A percentile compares a stretch with the other conserved stretches of the same genome.
These are phyloP conservation scores for Deilephila porcellus DNA, from an alignment of 2,888 invertebrate genomes.

Conservation along the genomic window DNA sequence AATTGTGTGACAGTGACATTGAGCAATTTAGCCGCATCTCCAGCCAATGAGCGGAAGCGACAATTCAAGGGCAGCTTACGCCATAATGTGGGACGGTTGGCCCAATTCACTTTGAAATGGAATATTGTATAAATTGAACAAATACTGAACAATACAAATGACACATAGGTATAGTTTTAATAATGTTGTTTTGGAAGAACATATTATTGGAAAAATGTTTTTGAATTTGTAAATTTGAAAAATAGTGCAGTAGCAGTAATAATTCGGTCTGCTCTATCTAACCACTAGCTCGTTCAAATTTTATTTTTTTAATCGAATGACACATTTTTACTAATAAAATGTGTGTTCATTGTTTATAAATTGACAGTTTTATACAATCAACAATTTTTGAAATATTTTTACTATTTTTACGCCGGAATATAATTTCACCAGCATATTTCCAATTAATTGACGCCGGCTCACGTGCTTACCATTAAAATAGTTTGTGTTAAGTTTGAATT, in stretches of 20 bases:
- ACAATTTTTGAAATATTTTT: not conserved
- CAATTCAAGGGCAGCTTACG: conserved; percentile 6
- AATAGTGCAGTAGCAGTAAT: no score
- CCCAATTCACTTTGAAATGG: not conserved
- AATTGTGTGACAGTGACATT: not conserved
- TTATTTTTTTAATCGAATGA: no score
- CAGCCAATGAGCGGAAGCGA: conserved; percentile 5
- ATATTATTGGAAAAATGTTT: no score
- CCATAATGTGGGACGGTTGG: not conserved
- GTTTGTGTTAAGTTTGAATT: conserved; percentile 27
- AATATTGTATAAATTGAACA: no score
- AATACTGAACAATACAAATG: no score
- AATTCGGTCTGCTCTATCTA: no score
- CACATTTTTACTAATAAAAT: not conserved
- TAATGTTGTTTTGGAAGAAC: no score
- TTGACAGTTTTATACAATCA: no score
- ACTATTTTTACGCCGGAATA: not conserved
- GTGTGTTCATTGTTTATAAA: no score
- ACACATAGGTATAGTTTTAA: no score
- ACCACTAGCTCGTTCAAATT: no score
- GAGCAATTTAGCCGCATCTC: not conserved
- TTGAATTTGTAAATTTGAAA: no score
- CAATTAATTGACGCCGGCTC: not conserved
- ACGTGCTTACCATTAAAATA: conserved; percentile 26
- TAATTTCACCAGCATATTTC: not conserved